Evolutionary conservation across 2,888 invertebrate species (phyloP), one percentile per base, ranked within the genome.

Genomic region (Agonopterix alstromeriana): DNA sequence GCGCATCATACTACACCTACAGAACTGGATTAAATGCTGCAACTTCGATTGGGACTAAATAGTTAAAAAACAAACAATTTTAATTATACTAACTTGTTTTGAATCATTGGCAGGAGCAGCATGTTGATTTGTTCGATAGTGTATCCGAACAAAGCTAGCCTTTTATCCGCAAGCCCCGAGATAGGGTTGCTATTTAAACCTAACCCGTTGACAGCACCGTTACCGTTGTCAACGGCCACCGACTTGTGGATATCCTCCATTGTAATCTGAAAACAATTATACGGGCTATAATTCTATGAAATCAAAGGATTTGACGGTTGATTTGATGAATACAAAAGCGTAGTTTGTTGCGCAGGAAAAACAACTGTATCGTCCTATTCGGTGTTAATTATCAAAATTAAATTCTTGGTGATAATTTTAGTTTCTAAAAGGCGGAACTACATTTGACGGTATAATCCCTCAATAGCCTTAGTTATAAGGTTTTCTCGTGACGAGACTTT

Each of bases 91-190:
- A 77, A 97, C 97, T 96, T 95, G 68, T 96, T 96, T 70, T 95
- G 93, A 60, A 99, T 94, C 99, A 99, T 99, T 1, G 99, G 99
- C 48, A 99, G 82, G 38, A 99, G 89, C 12, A 99, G 90, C 92
- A 99, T 92, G 70, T 95, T 95, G 71, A 99, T 94, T 0, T 98
- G 96, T 86, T 99, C 99, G 36, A 97, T 93, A 0, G 98, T 98
- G 83, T 98, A 99, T 45, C 97, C 96, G 77, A 95, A 98, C 53
- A 99, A 90, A 1, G 96, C 92, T 41, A 99, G 91, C 36, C 99
- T 90, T 50, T 95, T 93, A 82, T 99, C 99, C 0, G 90, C 82
- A 10, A 94, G 80, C 0, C 93, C 93, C 2, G 87, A 80, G 54
- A 90, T 87, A 42, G 82, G 77, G 3, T 83, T 74, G 27, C 66